Evolutionary conservation across 2,797 vertebrate species (phyloP), one percentile per base, ranked within the genome.

Genomic region (Gorsachius magnificus): DNA sequence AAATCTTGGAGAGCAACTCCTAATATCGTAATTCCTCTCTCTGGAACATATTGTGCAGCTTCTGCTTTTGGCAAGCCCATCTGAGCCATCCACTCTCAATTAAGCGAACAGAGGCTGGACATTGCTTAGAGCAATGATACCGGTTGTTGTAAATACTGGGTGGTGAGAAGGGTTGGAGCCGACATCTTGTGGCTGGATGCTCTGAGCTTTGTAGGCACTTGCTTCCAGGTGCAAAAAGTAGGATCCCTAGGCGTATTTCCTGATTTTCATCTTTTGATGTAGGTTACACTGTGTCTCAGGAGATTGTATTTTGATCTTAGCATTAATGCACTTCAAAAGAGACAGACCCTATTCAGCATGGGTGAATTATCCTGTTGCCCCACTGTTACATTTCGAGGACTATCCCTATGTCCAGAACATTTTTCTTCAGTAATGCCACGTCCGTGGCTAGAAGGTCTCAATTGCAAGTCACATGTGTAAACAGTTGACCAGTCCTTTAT

Each of bases 401-500:
- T 88, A 41, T 80, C 65, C 36, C 53, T 69, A 35, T 8, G 54
- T 70, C 72, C 89, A 83, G 89, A 54, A 76, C 25, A 43, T 72
- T 92, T 95, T 75, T 75, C 66, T 96, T 81, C 63, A 65, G 11
- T 72, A 88, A 89, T 57, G 65, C 33, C 79, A 41, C 65, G 90
- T 90, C 56, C 4, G 3, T 41, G 78, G 57, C 43, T 87, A 58
- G 48, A 78, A 94, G 84, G 58, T 76, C 87, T 95, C 83, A 84
- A 72, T 61, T 86, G 81, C 77, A 68, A 85, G 83, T 78, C 72
- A 83, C 25, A 41, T 26, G 19, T 70, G 76, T 71, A 90, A 96
- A 90, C 71, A 81, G 24, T 77, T 83, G 83, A 76, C 75, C 82
- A 85, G 69, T 71, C 89, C 82, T 96, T 87, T 87, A 86, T 96